Evolutionary conservation across 2,113 vertebrate species (phyloP).

Genomic region (Crotalus horridus): DNA sequence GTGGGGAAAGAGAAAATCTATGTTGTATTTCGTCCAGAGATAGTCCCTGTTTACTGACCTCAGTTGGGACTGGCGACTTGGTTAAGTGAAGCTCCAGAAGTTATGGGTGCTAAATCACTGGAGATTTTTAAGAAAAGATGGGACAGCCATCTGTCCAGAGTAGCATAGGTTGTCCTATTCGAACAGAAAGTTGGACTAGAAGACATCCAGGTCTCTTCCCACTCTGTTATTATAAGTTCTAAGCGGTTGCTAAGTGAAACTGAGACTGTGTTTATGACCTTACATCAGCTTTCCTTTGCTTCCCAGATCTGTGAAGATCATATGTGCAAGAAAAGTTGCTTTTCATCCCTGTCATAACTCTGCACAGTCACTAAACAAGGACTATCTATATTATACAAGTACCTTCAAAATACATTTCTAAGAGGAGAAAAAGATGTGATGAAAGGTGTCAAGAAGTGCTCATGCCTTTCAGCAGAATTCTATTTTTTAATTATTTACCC

Average conservation of each 20-base stretch:
- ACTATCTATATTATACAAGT: not conserved
- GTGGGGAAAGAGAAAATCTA: not conserved
- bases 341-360: not conserved
- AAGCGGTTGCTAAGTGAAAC: not conserved
- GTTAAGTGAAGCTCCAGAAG: not conserved
- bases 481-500: not conserved
- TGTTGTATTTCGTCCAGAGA: not conserved
- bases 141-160: not conserved
- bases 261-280: not conserved
- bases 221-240: not conserved
- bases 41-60: not conserved
- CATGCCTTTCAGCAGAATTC: not conserved
- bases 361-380: not conserved
- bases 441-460: not conserved
- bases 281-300: not conserved
- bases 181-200: not conserved
- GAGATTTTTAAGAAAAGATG: not conserved
- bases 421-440: not conserved
- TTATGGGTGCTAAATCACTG: not conserved
- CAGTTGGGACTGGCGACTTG: not conserved
- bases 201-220: not conserved
- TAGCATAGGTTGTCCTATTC: not conserved
- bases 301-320: not conserved
- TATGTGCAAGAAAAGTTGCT: not conserved
- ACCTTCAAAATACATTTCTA: not conserved